phyloP scores from a whole-genome alignment of 2,797 vertebrate species.

The Lates japonicus region DNA sequence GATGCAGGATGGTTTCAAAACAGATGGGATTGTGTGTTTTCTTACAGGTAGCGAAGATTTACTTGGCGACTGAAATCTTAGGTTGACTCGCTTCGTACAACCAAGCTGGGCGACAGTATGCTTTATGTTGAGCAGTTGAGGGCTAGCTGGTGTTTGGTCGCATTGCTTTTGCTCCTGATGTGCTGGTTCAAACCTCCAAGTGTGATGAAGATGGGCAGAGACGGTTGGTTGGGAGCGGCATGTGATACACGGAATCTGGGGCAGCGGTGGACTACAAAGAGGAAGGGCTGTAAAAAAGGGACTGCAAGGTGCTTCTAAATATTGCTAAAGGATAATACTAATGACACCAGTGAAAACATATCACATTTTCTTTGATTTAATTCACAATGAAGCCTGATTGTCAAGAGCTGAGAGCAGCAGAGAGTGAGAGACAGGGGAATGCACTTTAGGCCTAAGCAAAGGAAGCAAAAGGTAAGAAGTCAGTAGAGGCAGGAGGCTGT shows the following conservation, averaged over 20 bases:
- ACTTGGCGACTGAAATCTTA: not conserved
- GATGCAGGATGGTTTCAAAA: conserved; percentile 7
- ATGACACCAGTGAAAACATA: not conserved
- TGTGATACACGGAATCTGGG: conserved; percentile 53
- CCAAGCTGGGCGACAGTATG: not conserved
- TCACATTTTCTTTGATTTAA: not conserved
- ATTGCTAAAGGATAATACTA: not conserved
- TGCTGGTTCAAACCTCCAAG: conserved; percentile 38
- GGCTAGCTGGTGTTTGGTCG: conserved; percentile 46
- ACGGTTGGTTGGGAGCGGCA: no score
- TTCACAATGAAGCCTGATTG: conserved; percentile 1
- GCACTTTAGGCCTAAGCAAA: conserved; percentile 20
- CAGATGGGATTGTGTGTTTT: conserved; percentile 27
- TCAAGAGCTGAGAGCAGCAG: conserved; percentile 8
- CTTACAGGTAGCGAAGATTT: not conserved
- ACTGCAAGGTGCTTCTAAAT: conserved; percentile 23
- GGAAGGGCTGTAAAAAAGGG: not conserved
- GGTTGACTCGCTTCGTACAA: conserved; percentile 1
- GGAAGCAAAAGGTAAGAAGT: conserved; percentile 4
- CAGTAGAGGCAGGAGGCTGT: not conserved
- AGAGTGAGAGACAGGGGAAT: conserved; percentile 7
- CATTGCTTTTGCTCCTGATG: conserved; percentile 61
- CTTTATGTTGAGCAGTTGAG: not conserved
- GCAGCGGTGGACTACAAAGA: conserved; percentile 31
- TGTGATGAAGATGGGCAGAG: conserved; percentile 67